These are phyloP conservation scores for Congeria kusceri DNA, from an alignment of 2,888 invertebrate species.

Conservation along the genomic window DNA sequence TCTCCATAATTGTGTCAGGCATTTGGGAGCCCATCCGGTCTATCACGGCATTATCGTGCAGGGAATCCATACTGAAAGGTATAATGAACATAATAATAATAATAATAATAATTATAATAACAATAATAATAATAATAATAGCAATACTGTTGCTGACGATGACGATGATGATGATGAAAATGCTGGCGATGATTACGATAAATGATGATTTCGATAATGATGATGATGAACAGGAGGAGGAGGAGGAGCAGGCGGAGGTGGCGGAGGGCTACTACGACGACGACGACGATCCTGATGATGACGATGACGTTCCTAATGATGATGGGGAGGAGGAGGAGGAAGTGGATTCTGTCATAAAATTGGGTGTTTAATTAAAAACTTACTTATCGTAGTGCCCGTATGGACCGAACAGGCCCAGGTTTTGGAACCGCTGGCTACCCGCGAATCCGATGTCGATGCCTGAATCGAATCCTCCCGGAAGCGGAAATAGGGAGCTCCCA, in stretches of 20 bases:
- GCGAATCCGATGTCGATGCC: background rate
- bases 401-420: conserved; percentile 12
- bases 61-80: too few relatives aligned
- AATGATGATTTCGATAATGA: background rate
- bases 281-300: too few relatives aligned
- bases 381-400: conserved; percentile 17
- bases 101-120: too few relatives aligned
- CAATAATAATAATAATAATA: too few relatives aligned
- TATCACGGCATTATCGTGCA: too few relatives aligned
- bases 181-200: background rate
- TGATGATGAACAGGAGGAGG: background rate
- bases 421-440: background rate
- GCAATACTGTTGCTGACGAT: background rate
- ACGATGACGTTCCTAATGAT: too few relatives aligned
- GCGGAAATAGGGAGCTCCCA: too few relatives aligned
- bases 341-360: background rate
- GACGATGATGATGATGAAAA: conserved; percentile 7
- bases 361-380: background rate
- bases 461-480: too few relatives aligned
- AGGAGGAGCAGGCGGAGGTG: background rate
- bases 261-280: too few relatives aligned
- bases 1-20: too few relatives aligned
- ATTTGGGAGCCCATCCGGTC: too few relatives aligned
- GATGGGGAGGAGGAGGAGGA: background rate
- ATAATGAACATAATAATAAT: too few relatives aligned